Evolutionary conservation across 2,888 invertebrate species (phyloP).

Genomic region (Melinaea menophilus): DNA sequence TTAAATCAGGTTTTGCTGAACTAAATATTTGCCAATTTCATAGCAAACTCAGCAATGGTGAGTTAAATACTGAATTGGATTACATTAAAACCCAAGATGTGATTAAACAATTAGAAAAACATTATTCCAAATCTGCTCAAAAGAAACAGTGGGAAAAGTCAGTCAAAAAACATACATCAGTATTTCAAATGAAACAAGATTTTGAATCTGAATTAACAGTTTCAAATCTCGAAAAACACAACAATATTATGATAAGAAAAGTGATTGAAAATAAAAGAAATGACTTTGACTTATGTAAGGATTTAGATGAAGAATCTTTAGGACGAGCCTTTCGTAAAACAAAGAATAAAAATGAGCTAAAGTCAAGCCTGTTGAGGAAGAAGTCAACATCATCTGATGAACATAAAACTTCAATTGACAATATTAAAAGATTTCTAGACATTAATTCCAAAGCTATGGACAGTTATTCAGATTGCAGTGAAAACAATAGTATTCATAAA

Average conservation of each 20-base stretch:
- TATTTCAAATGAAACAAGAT: constrained; percentile 37
- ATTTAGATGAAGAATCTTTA: constrained; percentile 45
- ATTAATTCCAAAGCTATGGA: constrained; percentile 24
- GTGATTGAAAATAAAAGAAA: constrained; percentile 44
- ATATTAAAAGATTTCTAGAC: constrained; percentile 36
- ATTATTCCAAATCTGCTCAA: constrained; percentile 29
- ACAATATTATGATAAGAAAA: constrained; percentile 26
- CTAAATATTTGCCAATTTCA: constrained; percentile 46
- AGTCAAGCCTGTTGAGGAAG: constrained; percentile 22
- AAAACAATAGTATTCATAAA: constrained; percentile 14
- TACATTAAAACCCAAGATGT: constrained; percentile 37
- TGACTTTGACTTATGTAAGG: constrained; percentile 52
- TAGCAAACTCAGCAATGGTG: constrained; percentile 40
- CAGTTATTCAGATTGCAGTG: constrained; percentile 3
- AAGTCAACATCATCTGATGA: constrained; percentile 14
- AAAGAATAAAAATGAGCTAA: constrained; percentile 1
- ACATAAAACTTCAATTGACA: constrained; percentile 22
- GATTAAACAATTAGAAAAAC: constrained; percentile 41
- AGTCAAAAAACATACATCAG: constrained; percentile 42
- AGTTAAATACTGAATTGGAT: constrained; percentile 45
- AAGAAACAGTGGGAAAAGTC: constrained; percentile 35
- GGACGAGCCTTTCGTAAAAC: constrained; percentile 40
- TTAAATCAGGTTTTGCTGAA: constrained; percentile 43
- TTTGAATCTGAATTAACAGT: constrained; percentile 39
- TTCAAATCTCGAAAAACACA: constrained; percentile 38